These are phyloP conservation scores for Phylloscopus trochiloides DNA, from an alignment of 2,113 vertebrate genomes.

Conservation along the genomic window DNA sequence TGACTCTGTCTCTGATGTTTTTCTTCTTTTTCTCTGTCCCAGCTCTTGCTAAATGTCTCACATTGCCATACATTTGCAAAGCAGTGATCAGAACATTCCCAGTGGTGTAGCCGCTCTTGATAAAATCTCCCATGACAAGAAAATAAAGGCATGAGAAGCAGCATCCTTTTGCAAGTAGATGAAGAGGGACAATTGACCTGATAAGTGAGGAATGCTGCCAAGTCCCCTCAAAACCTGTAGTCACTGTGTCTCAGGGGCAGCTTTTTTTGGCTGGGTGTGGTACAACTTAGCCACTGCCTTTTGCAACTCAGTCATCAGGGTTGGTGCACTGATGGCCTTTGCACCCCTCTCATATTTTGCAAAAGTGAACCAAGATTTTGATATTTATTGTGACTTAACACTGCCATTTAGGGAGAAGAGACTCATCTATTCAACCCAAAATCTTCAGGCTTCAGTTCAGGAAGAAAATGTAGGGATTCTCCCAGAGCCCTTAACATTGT, in stretches of 20 bases:
- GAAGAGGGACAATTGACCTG: fast-evolving
- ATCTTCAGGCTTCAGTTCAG: background rate
- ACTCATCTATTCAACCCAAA: background rate
- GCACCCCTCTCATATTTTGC: background rate
- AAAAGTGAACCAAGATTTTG: background rate
- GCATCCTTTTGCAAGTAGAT: background rate
- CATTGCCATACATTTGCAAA: background rate
- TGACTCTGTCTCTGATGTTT: background rate
- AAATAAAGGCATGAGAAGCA: background rate
- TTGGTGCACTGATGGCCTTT: background rate
- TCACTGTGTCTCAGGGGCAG: background rate
- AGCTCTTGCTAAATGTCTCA: background rate
- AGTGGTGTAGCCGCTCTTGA: background rate
- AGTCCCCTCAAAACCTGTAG: background rate
- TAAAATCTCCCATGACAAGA: background rate
- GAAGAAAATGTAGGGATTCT: background rate
- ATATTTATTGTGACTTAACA: background rate
- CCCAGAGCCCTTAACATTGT: background rate
- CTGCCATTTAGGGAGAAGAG: fast-evolving
- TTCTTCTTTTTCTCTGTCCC: background rate
- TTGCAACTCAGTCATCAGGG: background rate
- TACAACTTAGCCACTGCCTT: background rate
- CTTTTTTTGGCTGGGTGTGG: background rate
- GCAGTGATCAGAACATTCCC: background rate
- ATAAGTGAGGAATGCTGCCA: background rate